A percentile compares a stretch with the other conserved stretches of the same genome.
Evolutionary conservation across 1,140 invertebrate species (phyloP).

Genomic region (Anastrepha ludens): DNA sequence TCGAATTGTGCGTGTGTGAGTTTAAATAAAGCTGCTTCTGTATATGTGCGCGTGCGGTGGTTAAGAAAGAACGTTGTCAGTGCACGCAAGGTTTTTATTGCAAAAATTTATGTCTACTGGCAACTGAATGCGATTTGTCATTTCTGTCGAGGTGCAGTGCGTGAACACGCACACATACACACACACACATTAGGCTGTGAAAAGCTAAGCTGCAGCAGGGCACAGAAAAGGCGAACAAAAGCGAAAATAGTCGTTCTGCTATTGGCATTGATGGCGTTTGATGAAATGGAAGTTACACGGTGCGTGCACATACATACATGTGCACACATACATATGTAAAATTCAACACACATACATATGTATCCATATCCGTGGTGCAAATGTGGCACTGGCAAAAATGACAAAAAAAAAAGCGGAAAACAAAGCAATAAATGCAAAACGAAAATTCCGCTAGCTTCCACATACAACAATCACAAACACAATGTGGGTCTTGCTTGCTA

Average conservation of each 20-base stretch:
- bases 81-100: neutral
- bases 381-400: neutral
- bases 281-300: neutral
- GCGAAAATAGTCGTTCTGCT: neutral
- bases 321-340: neutral
- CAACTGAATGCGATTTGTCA: conserved; percentile 18
- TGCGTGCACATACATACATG: neutral
- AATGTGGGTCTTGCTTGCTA: neutral
- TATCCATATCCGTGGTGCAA: neutral
- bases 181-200: too few relatives aligned
- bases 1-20: neutral
- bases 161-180: neutral
- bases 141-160: neutral
- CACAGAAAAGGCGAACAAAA: neutral
- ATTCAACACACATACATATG: neutral
- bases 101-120: neutral
- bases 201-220: neutral
- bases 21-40: neutral
- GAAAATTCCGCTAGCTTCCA: neutral
- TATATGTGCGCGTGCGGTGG: neutral
- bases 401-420: neutral
- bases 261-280: conserved; percentile 1
- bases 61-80: neutral
- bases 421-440: neutral
- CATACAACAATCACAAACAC: neutral